Evolutionary conservation across 2,113 vertebrate species (phyloP).

Genomic region (Centrocercus urophasianus): DNA sequence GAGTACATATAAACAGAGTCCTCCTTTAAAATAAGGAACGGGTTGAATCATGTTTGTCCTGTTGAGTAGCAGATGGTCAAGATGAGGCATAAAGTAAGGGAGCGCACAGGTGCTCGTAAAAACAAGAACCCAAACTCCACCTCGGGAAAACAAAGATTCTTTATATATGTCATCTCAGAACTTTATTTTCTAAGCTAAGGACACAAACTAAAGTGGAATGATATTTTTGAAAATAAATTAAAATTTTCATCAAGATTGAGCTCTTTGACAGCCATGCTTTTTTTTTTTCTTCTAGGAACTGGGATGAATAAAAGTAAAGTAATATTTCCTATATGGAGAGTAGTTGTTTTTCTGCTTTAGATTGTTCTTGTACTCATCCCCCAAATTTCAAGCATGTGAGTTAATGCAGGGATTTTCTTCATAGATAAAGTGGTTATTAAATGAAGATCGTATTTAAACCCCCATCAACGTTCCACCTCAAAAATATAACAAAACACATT

Average conservation of each 20-base stretch:
- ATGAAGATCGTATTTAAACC: background rate
- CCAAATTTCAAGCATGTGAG: background rate
- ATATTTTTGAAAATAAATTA: background rate
- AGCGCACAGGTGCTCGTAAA: background rate
- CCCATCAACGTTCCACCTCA: background rate
- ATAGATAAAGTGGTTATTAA: background rate
- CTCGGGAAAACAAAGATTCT: background rate
- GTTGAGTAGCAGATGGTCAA: background rate
- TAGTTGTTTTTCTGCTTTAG: background rate
- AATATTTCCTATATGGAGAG: background rate
- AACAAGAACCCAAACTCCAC: background rate
- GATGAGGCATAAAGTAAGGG: background rate
- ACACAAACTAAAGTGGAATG: background rate
- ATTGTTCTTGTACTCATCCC: background rate
- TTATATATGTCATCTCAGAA: background rate
- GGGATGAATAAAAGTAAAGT: background rate
- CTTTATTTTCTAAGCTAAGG: background rate
- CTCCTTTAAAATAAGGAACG: conserved; percentile 2
- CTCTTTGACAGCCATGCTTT: background rate
- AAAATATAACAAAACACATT: background rate
- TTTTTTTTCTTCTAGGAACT: background rate
- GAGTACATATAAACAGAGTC: background rate
- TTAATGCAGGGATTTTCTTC: background rate
- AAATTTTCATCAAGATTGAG: background rate
- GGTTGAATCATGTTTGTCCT: background rate